Conservation (phyloP, 2,888 invertebrate genomes). For the Hetaerina titia region DNA sequence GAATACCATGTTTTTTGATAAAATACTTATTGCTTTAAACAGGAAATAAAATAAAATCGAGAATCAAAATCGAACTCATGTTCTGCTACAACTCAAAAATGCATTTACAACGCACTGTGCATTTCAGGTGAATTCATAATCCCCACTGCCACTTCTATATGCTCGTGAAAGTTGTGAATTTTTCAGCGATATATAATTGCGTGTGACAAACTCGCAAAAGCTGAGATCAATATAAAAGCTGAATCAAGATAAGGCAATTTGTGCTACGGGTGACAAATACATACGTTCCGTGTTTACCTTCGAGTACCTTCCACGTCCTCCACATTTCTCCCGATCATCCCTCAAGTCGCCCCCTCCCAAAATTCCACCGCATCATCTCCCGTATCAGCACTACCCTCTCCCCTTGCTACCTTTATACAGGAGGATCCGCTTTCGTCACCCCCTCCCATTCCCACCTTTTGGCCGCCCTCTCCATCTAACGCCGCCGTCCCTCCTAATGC, state of each 20-base stretch:
- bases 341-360: background rate
- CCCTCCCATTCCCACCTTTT: background rate
- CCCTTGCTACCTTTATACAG: background rate
- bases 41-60: no score
- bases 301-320: background rate
- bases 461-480: background rate
- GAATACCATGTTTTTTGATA: no score
- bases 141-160: no score
- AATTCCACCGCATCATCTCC: background rate
- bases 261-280: background rate
- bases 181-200: no score
- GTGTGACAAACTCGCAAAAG: no score
- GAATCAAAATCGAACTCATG: no score
- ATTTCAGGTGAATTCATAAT: no score
- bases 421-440: conserved; percentile 7
- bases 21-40: no score
- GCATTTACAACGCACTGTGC: no score
- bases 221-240: no score
- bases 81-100: no score
- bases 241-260: background rate
- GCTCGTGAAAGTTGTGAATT: no score
- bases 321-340: background rate
- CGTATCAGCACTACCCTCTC: background rate
- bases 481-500: background rate
- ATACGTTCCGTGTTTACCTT: background rate